phyloP scores from a whole-genome alignment of 2,113 vertebrate species.

The Cervus canadensis region DNA sequence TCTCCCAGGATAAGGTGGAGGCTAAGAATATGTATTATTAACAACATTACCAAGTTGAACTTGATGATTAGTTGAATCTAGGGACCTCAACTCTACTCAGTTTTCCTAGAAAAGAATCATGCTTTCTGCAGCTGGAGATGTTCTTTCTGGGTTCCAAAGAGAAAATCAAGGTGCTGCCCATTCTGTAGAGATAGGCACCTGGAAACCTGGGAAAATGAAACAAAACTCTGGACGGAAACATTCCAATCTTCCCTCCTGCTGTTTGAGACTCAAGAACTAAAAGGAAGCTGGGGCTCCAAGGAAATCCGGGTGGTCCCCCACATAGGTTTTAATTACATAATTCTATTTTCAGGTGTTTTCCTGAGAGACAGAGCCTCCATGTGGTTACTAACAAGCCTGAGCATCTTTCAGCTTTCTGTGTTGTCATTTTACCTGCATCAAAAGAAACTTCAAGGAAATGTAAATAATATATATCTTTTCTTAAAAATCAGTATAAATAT shows the following conservation, averaged over 20 bases:
- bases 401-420: not conserved
- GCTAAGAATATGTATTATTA: not conserved
- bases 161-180: not conserved
- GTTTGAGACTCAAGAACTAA: slow-evolving; percentile 8
- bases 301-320: slow-evolving; percentile 43
- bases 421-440: slow-evolving; percentile 63
- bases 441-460: slow-evolving; percentile 37
- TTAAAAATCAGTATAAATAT: slow-evolving; percentile 69
- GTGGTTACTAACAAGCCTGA: not conserved
- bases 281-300: slow-evolving; percentile 36
- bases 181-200: not conserved
- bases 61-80: not conserved
- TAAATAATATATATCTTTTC: slow-evolving; percentile 71
- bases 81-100: not conserved
- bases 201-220: not conserved
- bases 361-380: slow-evolving; percentile 6
- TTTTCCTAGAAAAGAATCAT: slow-evolving; percentile 12
- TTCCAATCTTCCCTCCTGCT: slow-evolving; percentile 27
- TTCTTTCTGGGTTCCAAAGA: not conserved
- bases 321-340: slow-evolving; percentile 28
- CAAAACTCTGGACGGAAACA: not conserved
- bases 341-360: slow-evolving; percentile 62
- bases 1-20: not conserved
- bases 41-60: not conserved
- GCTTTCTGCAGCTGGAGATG: not conserved